These are phyloP conservation scores for Acrossocheilus fasciatus DNA, from an alignment of 2,797 vertebrate species.

Conservation along the genomic window DNA sequence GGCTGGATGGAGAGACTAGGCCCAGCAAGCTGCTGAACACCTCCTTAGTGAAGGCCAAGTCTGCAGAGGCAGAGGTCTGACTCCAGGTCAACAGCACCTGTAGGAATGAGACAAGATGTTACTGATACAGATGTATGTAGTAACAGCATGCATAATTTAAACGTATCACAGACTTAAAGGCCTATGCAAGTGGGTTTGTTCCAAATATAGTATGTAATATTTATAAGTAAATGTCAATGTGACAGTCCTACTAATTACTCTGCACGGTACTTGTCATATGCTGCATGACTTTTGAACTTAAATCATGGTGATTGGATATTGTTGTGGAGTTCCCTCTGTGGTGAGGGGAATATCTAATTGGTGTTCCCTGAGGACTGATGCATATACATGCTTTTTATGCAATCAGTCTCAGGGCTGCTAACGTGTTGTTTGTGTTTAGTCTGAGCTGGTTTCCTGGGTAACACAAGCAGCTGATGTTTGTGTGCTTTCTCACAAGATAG, in stretches of 20 bases:
- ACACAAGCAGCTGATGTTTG: slow-evolving; percentile 35
- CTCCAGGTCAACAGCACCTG: slow-evolving; percentile 76
- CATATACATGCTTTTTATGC: background rate
- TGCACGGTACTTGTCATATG: background rate
- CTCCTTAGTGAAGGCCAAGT: slow-evolving; percentile 68
- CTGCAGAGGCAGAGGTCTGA: slow-evolving; percentile 67
- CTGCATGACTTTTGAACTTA: background rate
- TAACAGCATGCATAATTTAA: background rate
- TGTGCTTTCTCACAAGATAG: slow-evolving; percentile 50
- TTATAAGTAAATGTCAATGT: background rate
- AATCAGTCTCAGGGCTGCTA: background rate
- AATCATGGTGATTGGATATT: slow-evolving; percentile 39
- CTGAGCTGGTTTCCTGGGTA: slow-evolving; percentile 52
- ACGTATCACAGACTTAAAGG: background rate
- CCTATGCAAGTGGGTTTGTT: background rate
- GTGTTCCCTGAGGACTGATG: slow-evolving; percentile 30
- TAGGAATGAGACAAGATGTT: background rate
- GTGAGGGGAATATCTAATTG: slow-evolving; percentile 57
- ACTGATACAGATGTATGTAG: no score
- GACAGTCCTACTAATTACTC: background rate
- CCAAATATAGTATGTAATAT: background rate
- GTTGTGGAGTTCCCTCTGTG: slow-evolving; percentile 55
- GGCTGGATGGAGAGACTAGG: slow-evolving; percentile 26
- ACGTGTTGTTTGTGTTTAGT: slow-evolving; percentile 12
- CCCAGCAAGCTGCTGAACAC: slow-evolving; percentile 68